Conservation (phyloP, 2,888 invertebrate genomes). For the Meteorus colon region DNA sequence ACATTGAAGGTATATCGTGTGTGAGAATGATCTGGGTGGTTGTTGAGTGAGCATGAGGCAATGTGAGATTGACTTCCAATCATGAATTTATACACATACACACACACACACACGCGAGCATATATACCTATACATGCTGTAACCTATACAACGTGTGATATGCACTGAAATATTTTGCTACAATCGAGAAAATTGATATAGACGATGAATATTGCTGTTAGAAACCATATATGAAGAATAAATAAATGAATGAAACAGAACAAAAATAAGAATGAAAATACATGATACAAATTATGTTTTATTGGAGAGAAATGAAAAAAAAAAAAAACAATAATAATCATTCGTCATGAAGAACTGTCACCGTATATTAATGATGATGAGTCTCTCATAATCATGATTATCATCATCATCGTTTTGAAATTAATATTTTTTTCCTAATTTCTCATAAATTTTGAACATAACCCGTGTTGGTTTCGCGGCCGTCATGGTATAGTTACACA, state of each 20-base stretch:
- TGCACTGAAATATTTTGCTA: neutral
- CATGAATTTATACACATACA: neutral
- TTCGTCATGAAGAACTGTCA: neutral
- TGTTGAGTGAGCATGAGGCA: neutral
- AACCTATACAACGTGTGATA: conserved; percentile 5
- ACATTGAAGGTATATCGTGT: neutral
- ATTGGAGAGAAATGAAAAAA: neutral
- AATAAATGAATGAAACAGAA: neutral
- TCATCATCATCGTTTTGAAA: neutral
- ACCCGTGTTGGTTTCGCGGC: conserved; percentile 42
- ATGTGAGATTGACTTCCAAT: conserved; percentile 6
- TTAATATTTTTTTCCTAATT: neutral
- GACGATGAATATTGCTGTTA: neutral
- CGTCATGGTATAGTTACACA: conserved; percentile 28
- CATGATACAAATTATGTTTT: neutral
- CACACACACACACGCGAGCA: neutral
- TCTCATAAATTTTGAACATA: conserved; percentile 6
- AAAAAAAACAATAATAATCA: neutral
- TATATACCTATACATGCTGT: neutral
- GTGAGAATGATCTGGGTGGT: neutral
- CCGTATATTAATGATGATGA: neutral
- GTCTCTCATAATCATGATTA: too few relatives aligned
- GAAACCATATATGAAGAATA: neutral
- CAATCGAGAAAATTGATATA: neutral
- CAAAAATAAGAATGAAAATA: neutral